phyloP scores from a whole-genome alignment of 2,888 invertebrate genomes.

The Caenorhabditis doughertyi region DNA sequence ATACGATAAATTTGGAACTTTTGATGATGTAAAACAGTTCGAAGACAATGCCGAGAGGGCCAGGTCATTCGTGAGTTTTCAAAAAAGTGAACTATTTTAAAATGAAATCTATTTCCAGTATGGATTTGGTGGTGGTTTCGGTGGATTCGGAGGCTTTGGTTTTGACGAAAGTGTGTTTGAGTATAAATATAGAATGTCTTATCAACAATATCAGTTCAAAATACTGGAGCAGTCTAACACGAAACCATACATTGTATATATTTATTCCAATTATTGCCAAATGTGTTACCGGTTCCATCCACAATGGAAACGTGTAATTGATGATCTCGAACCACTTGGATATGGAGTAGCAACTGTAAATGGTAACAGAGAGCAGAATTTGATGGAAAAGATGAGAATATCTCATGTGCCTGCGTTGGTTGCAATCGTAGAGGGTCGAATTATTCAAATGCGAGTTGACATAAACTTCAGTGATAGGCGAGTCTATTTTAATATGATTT shows the following conservation, averaged over 20 bases:
- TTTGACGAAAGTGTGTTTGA: conserved; percentile 69
- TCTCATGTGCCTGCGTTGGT: conserved; percentile 83
- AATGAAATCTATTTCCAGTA: conserved; percentile 51
- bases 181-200: conserved; percentile 75
- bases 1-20: conserved; percentile 79
- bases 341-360: conserved; percentile 84
- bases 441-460: conserved; percentile 80
- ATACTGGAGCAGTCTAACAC: conserved; percentile 81
- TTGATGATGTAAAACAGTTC: conserved; percentile 72
- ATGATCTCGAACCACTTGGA: conserved; percentile 84
- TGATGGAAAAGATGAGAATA: conserved; percentile 83
- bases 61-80: conserved; percentile 73
- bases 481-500: not conserved
- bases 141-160: conserved; percentile 54
- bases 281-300: conserved; percentile 84
- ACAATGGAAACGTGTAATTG: conserved; percentile 83
- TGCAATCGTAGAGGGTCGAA: conserved; percentile 84
- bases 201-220: conserved; percentile 70
- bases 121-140: conserved; percentile 73
- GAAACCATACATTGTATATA: conserved; percentile 84
- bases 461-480: conserved; percentile 74
- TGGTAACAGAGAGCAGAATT: conserved; percentile 82
- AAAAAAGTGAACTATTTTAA: not conserved
- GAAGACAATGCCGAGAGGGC: conserved; percentile 49
- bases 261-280: conserved; percentile 84